A percentile compares a stretch with the other conserved stretches of the same genome.
Evolutionary conservation across 2,797 vertebrate species (phyloP).

Genomic region (Antennarius maculatus): DNA sequence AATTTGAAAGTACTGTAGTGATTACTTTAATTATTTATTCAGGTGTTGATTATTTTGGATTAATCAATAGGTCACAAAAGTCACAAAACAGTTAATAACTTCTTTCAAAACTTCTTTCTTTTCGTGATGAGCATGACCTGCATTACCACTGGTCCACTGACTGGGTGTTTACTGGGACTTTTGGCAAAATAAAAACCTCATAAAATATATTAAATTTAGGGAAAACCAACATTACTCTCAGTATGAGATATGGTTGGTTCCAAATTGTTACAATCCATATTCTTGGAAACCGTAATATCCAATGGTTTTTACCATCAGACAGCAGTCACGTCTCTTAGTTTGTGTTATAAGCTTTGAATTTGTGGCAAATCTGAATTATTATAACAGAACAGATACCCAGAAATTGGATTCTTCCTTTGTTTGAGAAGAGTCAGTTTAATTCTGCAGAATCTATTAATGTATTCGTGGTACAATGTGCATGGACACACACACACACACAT

Average conservation of each 20-base stretch:
- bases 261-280: background rate
- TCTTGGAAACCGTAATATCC: background rate
- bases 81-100: too few relatives aligned
- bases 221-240: background rate
- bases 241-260: background rate
- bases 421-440: slow-evolving; percentile 38
- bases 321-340: background rate
- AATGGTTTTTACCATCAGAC: slow-evolving; percentile 1
- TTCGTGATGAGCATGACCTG: too few relatives aligned
- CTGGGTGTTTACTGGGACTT: too few relatives aligned
- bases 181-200: background rate
- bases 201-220: too few relatives aligned
- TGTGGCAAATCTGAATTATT: slow-evolving; percentile 22
- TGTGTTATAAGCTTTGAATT: slow-evolving; percentile 21
- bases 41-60: too few relatives aligned
- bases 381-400: slow-evolving; percentile 8
- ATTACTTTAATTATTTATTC: too few relatives aligned
- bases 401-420: slow-evolving; percentile 40
- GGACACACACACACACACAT: background rate
- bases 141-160: too few relatives aligned
- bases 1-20: too few relatives aligned
- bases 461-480: slow-evolving; percentile 16
- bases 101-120: too few relatives aligned
- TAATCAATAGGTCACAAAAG: too few relatives aligned
- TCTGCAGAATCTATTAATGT: slow-evolving; percentile 42